phyloP scores from a whole-genome alignment of 2,888 invertebrate genomes.

The Andrena dorsata region DNA sequence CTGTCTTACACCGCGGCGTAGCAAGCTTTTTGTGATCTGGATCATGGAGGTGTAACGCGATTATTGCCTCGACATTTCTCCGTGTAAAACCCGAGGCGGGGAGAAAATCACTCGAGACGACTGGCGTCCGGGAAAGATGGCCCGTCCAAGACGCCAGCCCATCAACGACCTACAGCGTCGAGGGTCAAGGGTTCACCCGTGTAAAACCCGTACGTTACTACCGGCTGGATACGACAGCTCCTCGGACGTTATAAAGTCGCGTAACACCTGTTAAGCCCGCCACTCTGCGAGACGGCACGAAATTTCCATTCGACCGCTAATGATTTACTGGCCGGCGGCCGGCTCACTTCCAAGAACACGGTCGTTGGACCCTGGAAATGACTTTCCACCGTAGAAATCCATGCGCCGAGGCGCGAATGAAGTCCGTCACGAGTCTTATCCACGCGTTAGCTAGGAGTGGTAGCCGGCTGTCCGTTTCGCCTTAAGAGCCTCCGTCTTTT shows the following conservation, averaged over 20 bases:
- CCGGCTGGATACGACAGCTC: slow-evolving; percentile 70
- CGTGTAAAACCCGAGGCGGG: not conserved
- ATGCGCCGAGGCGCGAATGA: not conserved
- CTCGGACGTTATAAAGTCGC: slow-evolving; percentile 68
- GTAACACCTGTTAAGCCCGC: slow-evolving; percentile 71
- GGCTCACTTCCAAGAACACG: slow-evolving; percentile 49
- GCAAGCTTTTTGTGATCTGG: not conserved
- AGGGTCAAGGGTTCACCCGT: slow-evolving; percentile 75
- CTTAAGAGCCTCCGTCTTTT: not conserved
- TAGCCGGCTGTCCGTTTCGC: not conserved
- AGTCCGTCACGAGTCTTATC: slow-evolving; percentile 1
- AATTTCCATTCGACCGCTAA: slow-evolving; percentile 68
- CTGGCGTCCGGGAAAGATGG: slow-evolving; percentile 11
- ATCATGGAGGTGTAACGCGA: not conserved
- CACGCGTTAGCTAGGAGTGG: not conserved
- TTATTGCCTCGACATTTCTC: not conserved
- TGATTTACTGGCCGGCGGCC: slow-evolving; percentile 65
- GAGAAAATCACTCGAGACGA: not conserved
- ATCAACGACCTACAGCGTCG: slow-evolving; percentile 74
- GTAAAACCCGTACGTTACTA: slow-evolving; percentile 81
- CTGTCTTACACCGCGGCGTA: not conserved
- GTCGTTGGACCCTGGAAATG: slow-evolving; percentile 13
- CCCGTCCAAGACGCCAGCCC: slow-evolving; percentile 43
- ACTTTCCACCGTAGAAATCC: slow-evolving; percentile 28
- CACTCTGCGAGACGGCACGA: slow-evolving; percentile 47